A percentile compares a stretch with the other conserved stretches of the same genome.
Evolutionary conservation across 2,888 invertebrate genomes (phyloP).

Genomic region (Diogma glabrata): DNA sequence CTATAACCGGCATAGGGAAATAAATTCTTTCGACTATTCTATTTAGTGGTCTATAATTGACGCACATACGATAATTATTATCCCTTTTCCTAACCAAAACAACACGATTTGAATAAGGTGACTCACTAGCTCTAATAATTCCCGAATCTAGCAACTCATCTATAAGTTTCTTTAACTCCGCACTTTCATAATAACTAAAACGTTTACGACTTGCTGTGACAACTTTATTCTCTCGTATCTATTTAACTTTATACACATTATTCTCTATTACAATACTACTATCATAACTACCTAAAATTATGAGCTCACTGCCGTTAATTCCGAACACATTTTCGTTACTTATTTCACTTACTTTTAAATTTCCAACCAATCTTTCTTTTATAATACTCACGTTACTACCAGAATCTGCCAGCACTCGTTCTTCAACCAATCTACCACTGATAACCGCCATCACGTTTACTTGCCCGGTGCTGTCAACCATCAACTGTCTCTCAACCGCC

Average conservation of each 20-base stretch:
- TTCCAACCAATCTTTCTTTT: not conserved
- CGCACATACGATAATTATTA: constrained; percentile 12
- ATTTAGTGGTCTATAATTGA: constrained; percentile 10
- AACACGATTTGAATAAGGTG: not conserved
- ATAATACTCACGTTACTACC: not conserved
- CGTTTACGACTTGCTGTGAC: not conserved
- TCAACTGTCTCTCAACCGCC: not conserved
- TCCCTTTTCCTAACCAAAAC: constrained; percentile 8
- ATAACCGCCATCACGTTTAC: not conserved
- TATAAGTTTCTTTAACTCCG: not conserved
- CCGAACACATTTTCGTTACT: not conserved
- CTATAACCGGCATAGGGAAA: constrained; percentile 11
- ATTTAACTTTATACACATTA: not conserved
- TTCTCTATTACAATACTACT: not conserved
- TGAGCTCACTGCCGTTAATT: not conserved
- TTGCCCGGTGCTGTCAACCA: not conserved
- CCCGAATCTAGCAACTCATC: not conserved
- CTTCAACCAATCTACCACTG: not conserved
- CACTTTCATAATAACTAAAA: not conserved
- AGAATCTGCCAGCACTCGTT: not conserved
- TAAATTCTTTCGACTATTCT: constrained; percentile 11
- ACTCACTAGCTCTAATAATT: not conserved
- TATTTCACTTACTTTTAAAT: not conserved
- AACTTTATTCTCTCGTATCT: not conserved
- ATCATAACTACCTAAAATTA: not conserved